Conservation (phyloP, 2,888 invertebrate genomes). For the Timandra comae region DNA sequence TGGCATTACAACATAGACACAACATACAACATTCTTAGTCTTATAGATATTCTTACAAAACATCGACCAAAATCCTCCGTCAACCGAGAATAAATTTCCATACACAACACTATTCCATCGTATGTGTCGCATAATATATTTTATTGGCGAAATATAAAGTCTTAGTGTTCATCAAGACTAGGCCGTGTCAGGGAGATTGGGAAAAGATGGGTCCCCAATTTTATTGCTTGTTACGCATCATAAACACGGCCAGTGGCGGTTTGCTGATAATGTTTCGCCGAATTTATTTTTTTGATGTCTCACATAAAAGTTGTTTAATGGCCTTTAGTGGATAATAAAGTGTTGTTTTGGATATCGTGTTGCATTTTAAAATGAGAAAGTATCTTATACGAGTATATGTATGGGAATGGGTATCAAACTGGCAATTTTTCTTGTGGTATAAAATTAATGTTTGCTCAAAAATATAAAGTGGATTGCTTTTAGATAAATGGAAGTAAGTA, state of each 20-base stretch:
- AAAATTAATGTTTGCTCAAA: no score
- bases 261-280: slow-evolving; percentile 52
- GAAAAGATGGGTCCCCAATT: slow-evolving; percentile 65
- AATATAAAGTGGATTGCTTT: no score
- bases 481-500: no score
- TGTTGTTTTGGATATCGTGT: slow-evolving; percentile 14
- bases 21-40: no score
- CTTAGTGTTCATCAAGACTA: slow-evolving; percentile 62
- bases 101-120: slow-evolving; percentile 22
- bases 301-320: slow-evolving; percentile 58
- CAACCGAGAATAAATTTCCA: no score
- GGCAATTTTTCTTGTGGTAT: no score
- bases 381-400: no score
- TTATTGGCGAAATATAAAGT: slow-evolving; percentile 64
- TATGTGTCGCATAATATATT: slow-evolving; percentile 57
- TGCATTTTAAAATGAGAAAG: background rate
- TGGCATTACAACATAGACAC: no score
- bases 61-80: no score
- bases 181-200: slow-evolving; percentile 52
- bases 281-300: slow-evolving; percentile 51
- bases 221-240: slow-evolving; percentile 73
- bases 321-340: slow-evolving; percentile 31
- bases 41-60: no score
- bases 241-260: slow-evolving; percentile 60
- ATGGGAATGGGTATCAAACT: no score